Percentiles rank a stretch among this genome's conserved stretches.
These are phyloP conservation scores for Cynodonichthys magdalenae DNA, from an alignment of 2,797 vertebrate genomes.

Conservation along the genomic window DNA sequence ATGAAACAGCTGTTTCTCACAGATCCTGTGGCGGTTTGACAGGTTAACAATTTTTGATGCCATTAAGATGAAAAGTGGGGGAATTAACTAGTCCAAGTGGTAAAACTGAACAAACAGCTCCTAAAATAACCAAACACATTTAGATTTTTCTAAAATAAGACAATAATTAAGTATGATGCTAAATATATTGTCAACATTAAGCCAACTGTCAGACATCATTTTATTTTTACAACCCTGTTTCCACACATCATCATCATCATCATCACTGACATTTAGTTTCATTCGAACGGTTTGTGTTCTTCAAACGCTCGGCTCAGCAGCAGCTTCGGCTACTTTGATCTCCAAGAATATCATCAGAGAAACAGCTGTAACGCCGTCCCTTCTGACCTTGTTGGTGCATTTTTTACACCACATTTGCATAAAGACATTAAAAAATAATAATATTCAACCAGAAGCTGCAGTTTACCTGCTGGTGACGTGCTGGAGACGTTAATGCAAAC, in stretches of 20 bases:
- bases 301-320: conserved; percentile 14
- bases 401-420: conserved; percentile 19
- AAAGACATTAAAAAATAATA: conserved; percentile 9
- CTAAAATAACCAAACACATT: no score
- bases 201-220: conserved; percentile 9
- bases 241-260: conserved; percentile 20
- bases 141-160: no score
- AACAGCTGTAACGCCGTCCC: conserved; percentile 20
- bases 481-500: conserved; percentile 1
- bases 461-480: conserved; percentile 24
- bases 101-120: no score
- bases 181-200: conserved; percentile 2
- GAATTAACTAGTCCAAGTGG: no score
- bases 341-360: conserved; percentile 23
- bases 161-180: not conserved
- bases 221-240: conserved; percentile 14
- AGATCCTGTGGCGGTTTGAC: no score
- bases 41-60: no score
- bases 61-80: no score
- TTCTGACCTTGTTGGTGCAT: conserved; percentile 5
- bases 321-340: conserved; percentile 22
- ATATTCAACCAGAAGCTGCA: not conserved
- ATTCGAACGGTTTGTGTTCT: conserved; percentile 24
- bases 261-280: conserved; percentile 15
- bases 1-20: no score